A percentile compares a stretch with the other conserved stretches of the same genome.
phyloP scores from a whole-genome alignment of 2,113 vertebrate genomes.

The Crotalus tigris region DNA sequence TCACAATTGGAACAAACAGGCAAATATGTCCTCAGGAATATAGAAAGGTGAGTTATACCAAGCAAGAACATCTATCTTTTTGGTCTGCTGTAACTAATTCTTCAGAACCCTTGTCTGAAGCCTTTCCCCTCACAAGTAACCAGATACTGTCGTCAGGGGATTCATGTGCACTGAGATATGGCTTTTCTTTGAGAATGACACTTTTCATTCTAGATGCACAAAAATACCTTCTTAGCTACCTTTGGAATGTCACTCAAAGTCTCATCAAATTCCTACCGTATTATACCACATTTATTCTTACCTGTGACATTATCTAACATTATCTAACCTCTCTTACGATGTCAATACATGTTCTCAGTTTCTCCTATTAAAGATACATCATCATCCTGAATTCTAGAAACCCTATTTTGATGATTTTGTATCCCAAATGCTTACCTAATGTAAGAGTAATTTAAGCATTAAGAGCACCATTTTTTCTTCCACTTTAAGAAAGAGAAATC shows the following conservation, averaged over 20 bases:
- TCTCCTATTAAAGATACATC: background rate
- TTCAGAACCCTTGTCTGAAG: background rate
- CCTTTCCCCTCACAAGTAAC: background rate
- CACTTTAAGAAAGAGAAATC: background rate
- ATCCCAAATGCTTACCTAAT: background rate
- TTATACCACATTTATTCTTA: background rate
- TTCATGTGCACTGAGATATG: background rate
- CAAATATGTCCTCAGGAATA: background rate
- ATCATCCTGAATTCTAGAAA: background rate
- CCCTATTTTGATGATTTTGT: background rate
- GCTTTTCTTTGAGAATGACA: background rate
- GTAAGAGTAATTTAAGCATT: background rate
- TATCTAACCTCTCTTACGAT: background rate
- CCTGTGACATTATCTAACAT: too few relatives aligned
- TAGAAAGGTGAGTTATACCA: background rate
- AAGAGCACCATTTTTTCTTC: background rate
- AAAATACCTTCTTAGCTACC: too few relatives aligned
- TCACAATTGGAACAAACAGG: background rate
- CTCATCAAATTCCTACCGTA: background rate
- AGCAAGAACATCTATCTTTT: background rate
- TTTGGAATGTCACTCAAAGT: background rate
- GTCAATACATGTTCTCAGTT: background rate
- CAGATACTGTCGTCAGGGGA: background rate
- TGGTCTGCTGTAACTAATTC: background rate
- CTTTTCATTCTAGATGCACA: background rate